These are phyloP conservation scores for Thera obeliscata DNA, from an alignment of 2,888 invertebrate species.

Conservation along the genomic window DNA sequence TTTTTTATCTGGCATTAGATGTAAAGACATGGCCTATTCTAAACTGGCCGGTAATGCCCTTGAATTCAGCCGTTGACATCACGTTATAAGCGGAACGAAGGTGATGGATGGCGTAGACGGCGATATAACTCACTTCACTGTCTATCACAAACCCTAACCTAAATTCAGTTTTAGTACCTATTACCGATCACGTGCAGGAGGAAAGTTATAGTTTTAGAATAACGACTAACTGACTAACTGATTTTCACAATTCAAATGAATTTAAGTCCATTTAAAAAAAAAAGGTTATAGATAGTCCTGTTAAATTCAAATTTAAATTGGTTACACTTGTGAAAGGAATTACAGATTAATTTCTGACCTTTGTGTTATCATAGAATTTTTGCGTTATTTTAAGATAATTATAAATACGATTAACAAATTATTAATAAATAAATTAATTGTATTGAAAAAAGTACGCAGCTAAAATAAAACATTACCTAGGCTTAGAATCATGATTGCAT, in stretches of 20 bases:
- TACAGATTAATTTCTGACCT: too few species aligned
- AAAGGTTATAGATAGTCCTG: too few species aligned
- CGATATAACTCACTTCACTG: neutral
- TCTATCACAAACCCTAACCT: neutral
- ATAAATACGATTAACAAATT: too few species aligned
- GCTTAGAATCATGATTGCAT: neutral
- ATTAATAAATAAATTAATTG: too few species aligned
- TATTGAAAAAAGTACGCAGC: too few species aligned
- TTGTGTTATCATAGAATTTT: too few species aligned
- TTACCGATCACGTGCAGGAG: neutral
- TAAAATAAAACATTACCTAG: too few species aligned
- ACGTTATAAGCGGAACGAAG: constrained; percentile 6
- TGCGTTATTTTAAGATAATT: too few species aligned
- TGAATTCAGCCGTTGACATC: neutral
- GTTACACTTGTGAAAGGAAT: too few species aligned
- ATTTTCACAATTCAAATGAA: neutral
- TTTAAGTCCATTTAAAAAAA: too few species aligned
- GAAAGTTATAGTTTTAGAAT: neutral
- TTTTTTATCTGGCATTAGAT: too few species aligned
- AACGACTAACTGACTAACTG: neutral
- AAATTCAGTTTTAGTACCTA: neutral
- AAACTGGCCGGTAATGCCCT: neutral
- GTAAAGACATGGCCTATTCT: neutral
- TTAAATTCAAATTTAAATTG: too few species aligned
- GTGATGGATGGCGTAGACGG: neutral